A percentile compares a stretch with the other conserved stretches of the same genome.
These are phyloP conservation scores for Oreochromis grahami DNA, from an alignment of 2,797 vertebrate genomes.

Conservation along the genomic window DNA sequence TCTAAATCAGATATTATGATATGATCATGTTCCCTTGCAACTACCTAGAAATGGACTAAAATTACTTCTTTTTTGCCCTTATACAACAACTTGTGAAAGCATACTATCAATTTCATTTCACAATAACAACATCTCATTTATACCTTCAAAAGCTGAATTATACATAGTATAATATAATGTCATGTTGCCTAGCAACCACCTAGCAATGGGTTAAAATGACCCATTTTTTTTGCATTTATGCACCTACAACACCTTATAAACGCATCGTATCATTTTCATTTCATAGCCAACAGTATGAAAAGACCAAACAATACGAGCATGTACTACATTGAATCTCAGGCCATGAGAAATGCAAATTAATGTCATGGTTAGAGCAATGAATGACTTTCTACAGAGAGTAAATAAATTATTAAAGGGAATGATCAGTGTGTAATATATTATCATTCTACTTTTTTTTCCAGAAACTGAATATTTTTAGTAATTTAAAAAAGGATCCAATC, in stretches of 20 bases:
- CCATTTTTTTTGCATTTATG: not conserved
- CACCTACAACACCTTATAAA: not conserved
- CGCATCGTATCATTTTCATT: not conserved
- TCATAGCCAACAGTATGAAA: not conserved
- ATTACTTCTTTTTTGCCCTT: not conserved
- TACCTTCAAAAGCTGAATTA: not conserved
- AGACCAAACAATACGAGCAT: not conserved
- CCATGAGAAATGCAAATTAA: not conserved
- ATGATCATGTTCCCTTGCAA: not conserved
- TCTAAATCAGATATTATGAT: not conserved
- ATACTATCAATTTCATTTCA: not conserved
- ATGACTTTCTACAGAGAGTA: not conserved
- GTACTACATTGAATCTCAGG: not conserved
- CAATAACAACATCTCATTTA: not conserved
- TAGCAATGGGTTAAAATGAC: not conserved
- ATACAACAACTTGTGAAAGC: not conserved
- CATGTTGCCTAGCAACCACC: not conserved
- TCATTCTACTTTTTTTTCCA: fast-evolving
- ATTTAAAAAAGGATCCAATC: not conserved
- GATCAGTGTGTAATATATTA: not conserved
- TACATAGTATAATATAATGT: not conserved
- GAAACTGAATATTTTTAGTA: not conserved
- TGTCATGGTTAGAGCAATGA: not conserved
- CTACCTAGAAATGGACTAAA: not conserved
- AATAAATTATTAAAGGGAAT: not conserved